Evolutionary conservation across 2,113 vertebrate genomes (phyloP).

Genomic region (Neotoma lepida): DNA sequence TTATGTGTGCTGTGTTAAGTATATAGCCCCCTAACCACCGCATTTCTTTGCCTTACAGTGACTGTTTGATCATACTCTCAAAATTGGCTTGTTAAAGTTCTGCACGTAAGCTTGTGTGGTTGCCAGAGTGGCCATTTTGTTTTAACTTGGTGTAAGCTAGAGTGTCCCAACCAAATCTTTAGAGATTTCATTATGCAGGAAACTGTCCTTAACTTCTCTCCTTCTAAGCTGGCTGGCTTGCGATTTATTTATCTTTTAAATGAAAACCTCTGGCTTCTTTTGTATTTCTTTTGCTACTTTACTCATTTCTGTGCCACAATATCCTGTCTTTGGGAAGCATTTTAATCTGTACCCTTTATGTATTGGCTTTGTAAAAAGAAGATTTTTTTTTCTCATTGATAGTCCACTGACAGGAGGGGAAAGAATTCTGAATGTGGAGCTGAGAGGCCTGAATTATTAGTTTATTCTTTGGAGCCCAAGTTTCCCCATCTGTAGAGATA

Average conservation of each 20-base stretch:
- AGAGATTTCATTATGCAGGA: constrained; percentile 77
- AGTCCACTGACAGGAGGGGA: not conserved
- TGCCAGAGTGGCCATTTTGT: constrained; percentile 71
- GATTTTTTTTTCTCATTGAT: not conserved
- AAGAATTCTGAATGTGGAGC: not conserved
- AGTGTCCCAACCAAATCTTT: constrained; percentile 68
- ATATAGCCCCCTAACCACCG: not conserved
- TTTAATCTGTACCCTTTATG: constrained; percentile 60
- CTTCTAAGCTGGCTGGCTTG: constrained; percentile 70
- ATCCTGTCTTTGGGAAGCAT: constrained; percentile 58
- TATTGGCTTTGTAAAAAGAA: constrained; percentile 46
- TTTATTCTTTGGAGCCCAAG: not conserved
- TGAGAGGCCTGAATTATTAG: not conserved
- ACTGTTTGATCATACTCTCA: not conserved
- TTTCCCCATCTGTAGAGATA: not conserved
- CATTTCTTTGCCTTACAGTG: not conserved
- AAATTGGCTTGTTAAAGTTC: not conserved
- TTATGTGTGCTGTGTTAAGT: not conserved
- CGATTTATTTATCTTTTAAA: constrained; percentile 70
- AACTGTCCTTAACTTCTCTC: constrained; percentile 76
- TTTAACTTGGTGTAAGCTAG: constrained; percentile 71
- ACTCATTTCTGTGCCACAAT: not conserved
- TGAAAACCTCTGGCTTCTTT: constrained; percentile 73
- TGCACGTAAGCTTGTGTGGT: not conserved
- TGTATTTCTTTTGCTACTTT: constrained; percentile 64